These are phyloP conservation scores for Crematogaster levior DNA, from an alignment of 2,888 invertebrate genomes.

Conservation along the genomic window DNA sequence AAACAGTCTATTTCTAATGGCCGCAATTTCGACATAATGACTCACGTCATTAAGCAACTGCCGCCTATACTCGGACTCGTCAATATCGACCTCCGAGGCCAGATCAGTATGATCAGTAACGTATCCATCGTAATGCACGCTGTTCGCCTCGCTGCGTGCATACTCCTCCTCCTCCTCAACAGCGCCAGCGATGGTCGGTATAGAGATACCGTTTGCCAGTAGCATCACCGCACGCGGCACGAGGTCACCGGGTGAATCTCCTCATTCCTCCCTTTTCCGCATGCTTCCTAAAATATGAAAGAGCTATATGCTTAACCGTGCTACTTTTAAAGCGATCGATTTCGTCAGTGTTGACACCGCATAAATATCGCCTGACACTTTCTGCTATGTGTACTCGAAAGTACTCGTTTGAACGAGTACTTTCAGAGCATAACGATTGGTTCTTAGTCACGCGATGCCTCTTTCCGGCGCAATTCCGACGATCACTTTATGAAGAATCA, in stretches of 20 bases:
- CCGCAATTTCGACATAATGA: conserved; percentile 65
- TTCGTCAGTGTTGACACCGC: not conserved
- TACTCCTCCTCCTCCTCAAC: conserved; percentile 83
- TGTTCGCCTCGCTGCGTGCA: conserved; percentile 82
- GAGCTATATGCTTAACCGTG: not conserved
- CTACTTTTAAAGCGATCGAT: conserved; percentile 38
- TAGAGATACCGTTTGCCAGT: conserved; percentile 82
- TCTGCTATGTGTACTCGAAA: no score
- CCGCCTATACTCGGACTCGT: conserved; percentile 92
- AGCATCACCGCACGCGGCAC: conserved; percentile 80
- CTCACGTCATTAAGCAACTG: conserved; percentile 94
- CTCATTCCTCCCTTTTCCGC: conserved; percentile 71
- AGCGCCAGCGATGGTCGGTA: conserved; percentile 84
- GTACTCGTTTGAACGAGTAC: not conserved
- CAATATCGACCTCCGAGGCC: conserved; percentile 89
- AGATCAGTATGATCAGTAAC: conserved; percentile 94
- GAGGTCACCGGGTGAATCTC: conserved; percentile 76
- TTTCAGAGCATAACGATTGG: not conserved
- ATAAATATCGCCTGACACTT: not conserved
- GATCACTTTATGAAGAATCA: not conserved
- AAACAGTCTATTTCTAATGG: not conserved
- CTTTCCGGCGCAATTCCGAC: not conserved
- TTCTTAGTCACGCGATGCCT: not conserved
- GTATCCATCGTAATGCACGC: conserved; percentile 86
- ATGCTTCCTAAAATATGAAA: conserved; percentile 61